Evolutionary conservation across 92 coral and sea anemone species (phyloP), one percentile per base, ranked within the genome.

Genomic region (Diadumene lineata): DNA sequence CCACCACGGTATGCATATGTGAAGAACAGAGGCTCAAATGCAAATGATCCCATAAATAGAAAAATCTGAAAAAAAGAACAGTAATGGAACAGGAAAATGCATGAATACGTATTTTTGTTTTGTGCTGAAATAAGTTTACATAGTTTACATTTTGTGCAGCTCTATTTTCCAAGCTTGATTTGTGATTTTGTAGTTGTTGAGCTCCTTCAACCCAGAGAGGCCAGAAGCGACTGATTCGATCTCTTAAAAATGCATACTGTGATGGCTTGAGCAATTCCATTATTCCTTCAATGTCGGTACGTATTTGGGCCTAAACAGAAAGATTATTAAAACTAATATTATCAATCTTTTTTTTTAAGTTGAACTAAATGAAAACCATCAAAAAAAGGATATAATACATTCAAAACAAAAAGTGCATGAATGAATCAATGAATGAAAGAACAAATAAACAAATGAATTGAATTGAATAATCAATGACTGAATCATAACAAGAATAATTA

Each of bases 1-100:
- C 93, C 98, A 28, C 98, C 98, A 9, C 25, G 43, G 48, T 33
- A 85, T 0, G 97, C 97, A 9, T 15, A 18, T 11, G 72, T 28
- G 43, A 93, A 82, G 73, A 92, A 81, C 2, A 2, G 7, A 0
- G 98, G 97, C 57, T 79, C 80, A 50, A 13, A 27, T 6, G 87
- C 89, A 61, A 86, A 88, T 18, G 97, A 70, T 11, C 98, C 98
- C 63, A 90, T 78, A 60, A 87, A 87, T 31, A 93, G 29, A 24
- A 93, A 68, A 53, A 90, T 80, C 98, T 93, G 56, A 4, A 27
- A 62, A 65, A 38, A 44, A 6, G 13, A 38, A 38, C 13, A 24
- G 11, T n/a, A n/a, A n/a, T n/a, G n/a, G n/a, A n/a, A n/a, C n/a
- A n/a, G n/a, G n/a, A n/a, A n/a, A n/a, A n/a, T n/a, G n/a, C n/a